These are phyloP conservation scores for Pachypeltis micranthus DNA, from an alignment of 1,140 invertebrate genomes.

Conservation along the genomic window DNA sequence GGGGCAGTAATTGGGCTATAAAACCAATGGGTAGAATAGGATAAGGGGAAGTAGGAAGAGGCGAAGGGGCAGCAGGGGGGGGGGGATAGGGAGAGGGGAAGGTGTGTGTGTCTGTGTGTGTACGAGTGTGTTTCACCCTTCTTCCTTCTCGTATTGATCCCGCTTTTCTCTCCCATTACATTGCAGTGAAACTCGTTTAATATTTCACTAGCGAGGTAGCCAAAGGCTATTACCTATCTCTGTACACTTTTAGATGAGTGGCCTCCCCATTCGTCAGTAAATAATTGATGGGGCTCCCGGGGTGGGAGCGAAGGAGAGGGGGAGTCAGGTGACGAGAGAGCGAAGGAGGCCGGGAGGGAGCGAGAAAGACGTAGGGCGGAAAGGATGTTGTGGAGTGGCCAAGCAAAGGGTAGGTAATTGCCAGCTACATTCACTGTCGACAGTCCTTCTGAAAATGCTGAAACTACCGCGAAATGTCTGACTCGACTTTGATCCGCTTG, in stretches of 20 bases:
- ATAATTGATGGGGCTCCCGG: slow-evolving; percentile 12
- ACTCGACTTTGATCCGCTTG: too few species aligned
- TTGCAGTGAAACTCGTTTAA: slow-evolving; percentile 17
- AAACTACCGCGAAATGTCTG: too few species aligned
- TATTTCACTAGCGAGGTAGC: slow-evolving; percentile 12
- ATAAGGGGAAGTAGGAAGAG: too few species aligned
- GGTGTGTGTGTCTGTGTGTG: too few species aligned
- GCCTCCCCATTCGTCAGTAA: slow-evolving; percentile 11
- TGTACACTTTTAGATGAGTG: slow-evolving; percentile 17
- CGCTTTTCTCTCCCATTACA: slow-evolving; percentile 15
- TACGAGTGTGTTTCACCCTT: background rate
- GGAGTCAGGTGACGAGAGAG: background rate
- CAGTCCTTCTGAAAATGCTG: too few species aligned
- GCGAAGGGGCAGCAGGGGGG: too few species aligned
- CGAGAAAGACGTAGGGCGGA: too few species aligned
- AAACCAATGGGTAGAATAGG: slow-evolving; percentile 13
- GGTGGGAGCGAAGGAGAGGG: background rate
- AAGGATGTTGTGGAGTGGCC: too few species aligned
- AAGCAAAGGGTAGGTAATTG: too few species aligned
- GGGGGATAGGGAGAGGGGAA: too few species aligned
- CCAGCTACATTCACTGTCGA: too few species aligned
- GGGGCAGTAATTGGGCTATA: slow-evolving; percentile 16
- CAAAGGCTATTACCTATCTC: slow-evolving; percentile 16
- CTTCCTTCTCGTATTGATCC: slow-evolving; percentile 9
- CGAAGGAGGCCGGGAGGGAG: background rate